Evolutionary conservation across 2,797 vertebrate species (phyloP), one percentile per base, ranked within the genome.

Genomic region (Phataginus tricuspis): DNA sequence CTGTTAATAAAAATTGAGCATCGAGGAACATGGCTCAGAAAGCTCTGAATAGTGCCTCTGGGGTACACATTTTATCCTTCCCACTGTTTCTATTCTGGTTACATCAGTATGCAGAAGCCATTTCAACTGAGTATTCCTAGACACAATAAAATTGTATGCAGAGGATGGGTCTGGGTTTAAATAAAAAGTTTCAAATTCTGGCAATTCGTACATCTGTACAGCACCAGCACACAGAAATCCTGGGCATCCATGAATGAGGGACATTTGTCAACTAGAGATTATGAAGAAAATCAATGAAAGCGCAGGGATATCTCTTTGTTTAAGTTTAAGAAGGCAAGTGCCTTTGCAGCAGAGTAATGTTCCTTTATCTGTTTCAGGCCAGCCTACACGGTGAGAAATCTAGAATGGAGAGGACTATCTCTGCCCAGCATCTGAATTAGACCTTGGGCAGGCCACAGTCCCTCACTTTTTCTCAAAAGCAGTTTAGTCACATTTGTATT

Each of bases 1-100:
- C 98, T 83, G 80, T 98, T 98, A 98, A 98, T 98, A 97, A 96
- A 98, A 98, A 84, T 95, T 98, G 96, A 98, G 96, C 85, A 98
- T 97, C 89, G 84, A 98, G 98, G 93, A 94, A 97, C 94, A 93
- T 83, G 96, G 97, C 97, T 98, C 89, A 98, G 96, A 98, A 98
- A 97, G 59, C 95, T 98, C 94, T 90, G 95, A 98, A 98, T 57
- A 87, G 98, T 90, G 98, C 98, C 98, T 98, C 95, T 96, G 97
- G 98, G 98, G 98, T 97, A 98, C 91, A 96, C 68, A 93, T 97
- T 98, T 98, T 98, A 98, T 98, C 95, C 98, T 97, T 78, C 72
- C 95, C 19, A 5, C 96, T 97, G 89, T 97, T 98, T 94, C 86
- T 96, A 97, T 97, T 98, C 95, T 97, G 96, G 98, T 97, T 97